phyloP scores from a whole-genome alignment of 2,113 vertebrate genomes.

The Riparia riparia region DNA sequence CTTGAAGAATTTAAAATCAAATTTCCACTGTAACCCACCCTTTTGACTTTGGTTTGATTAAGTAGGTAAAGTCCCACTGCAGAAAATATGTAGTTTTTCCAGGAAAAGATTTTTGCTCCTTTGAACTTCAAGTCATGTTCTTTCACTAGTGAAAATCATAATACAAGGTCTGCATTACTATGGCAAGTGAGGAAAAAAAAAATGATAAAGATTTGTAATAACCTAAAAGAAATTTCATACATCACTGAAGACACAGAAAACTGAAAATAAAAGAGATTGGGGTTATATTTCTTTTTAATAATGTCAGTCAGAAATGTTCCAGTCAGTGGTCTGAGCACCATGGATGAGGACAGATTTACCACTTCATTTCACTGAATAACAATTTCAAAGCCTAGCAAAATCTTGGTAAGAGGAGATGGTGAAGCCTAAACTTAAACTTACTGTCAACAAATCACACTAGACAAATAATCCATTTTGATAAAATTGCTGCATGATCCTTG shows the following conservation, averaged over 20 bases:
- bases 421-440: constrained; percentile 39
- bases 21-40: neutral
- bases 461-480: constrained; percentile 45
- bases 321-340: constrained; percentile 46
- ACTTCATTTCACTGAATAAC: constrained; percentile 73
- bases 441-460: constrained; percentile 12
- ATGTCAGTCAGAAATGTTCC: constrained; percentile 57
- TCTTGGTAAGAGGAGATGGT: constrained; percentile 29
- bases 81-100: neutral
- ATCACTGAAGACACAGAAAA: constrained; percentile 68
- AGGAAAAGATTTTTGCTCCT: neutral
- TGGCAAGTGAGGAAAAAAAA: constrained; percentile 28
- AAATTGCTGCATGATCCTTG: constrained; percentile 26
- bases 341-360: constrained; percentile 69
- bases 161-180: neutral
- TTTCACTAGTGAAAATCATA: constrained; percentile 1
- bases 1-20: neutral
- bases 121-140: neutral
- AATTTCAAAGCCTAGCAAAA: constrained; percentile 56
- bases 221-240: constrained; percentile 70
- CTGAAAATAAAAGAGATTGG: constrained; percentile 55
- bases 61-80: neutral
- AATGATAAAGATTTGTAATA: constrained; percentile 62
- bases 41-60: neutral
- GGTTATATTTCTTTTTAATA: constrained; percentile 64